Evolutionary conservation across 2,888 invertebrate species (phyloP).

Genomic region (Alloscopus bannaensis): DNA sequence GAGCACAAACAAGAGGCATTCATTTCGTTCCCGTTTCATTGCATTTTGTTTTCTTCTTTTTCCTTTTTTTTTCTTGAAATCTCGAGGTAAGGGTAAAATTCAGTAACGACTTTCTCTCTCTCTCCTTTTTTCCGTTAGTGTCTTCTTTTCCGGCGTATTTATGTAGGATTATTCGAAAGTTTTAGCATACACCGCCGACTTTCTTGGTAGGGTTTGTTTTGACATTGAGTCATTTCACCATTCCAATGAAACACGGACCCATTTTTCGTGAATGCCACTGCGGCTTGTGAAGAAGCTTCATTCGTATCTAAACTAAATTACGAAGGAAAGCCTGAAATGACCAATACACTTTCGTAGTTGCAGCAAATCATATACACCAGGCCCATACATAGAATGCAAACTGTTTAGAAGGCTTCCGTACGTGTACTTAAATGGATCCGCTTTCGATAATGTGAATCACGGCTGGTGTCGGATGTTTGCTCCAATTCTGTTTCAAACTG

Average conservation of each 20-base stretch:
- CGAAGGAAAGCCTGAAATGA: conserved; percentile 1
- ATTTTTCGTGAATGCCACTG: too few species aligned
- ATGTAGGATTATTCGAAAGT: conserved; percentile 4
- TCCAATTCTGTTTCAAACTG: too few species aligned
- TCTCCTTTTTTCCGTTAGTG: background rate
- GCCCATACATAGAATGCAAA: background rate
- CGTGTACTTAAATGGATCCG: too few species aligned
- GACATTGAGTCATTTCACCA: conserved; percentile 30
- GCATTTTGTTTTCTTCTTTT: background rate
- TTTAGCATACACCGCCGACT: background rate
- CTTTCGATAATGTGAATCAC: too few species aligned
- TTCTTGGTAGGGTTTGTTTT: conserved; percentile 22
- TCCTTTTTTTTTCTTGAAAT: background rate
- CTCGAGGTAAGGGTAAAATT: too few species aligned
- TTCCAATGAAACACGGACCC: conserved; percentile 10
- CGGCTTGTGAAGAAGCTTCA: too few species aligned
- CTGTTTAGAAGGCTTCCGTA: too few species aligned
- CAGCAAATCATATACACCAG: background rate
- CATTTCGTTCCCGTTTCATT: conserved; percentile 31
- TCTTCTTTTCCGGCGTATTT: background rate
- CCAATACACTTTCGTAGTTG: background rate
- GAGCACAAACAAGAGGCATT: conserved; percentile 32
- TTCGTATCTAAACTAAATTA: conserved; percentile 29
- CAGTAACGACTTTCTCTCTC: background rate
- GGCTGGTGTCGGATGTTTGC: too few species aligned